A percentile compares a stretch with the other conserved stretches of the same genome.
Evolutionary conservation across 2,888 invertebrate genomes (phyloP).

Genomic region (Gymnoscelis rufifasciata): DNA sequence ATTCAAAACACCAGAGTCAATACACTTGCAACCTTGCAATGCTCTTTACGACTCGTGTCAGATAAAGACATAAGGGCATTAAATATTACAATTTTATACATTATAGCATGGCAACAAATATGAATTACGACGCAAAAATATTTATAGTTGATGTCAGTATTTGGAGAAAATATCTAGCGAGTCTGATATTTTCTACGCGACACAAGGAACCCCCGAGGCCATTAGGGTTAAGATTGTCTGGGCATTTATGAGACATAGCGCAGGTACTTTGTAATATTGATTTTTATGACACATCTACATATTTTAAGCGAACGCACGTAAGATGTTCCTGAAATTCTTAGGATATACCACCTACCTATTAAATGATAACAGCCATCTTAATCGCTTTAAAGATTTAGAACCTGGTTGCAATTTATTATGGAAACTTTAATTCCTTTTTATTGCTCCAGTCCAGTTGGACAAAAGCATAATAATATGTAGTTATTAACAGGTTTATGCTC

Average conservation of each 20-base stretch:
- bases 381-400: too few relatives aligned
- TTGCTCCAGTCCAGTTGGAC: not conserved
- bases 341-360: too few relatives aligned
- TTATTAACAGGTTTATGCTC: slow-evolving; percentile 25
- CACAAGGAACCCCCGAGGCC: too few relatives aligned
- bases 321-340: too few relatives aligned
- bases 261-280: too few relatives aligned
- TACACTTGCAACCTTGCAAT: slow-evolving; percentile 76
- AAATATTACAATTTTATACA: slow-evolving; percentile 57
- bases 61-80: slow-evolving; percentile 74
- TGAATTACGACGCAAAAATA: slow-evolving; percentile 13
- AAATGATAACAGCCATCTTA: too few relatives aligned
- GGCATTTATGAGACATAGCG: too few relatives aligned
- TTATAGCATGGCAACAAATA: slow-evolving; percentile 16
- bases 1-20: slow-evolving; percentile 73
- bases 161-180: not conserved
- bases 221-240: too few relatives aligned
- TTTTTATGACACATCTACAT: too few relatives aligned
- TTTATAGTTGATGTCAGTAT: not conserved
- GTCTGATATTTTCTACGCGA: too few relatives aligned
- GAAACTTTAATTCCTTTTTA: not conserved
- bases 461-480: slow-evolving; percentile 8
- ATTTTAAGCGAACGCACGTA: too few relatives aligned
- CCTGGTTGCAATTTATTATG: not conserved
- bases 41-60: slow-evolving; percentile 72